Evolutionary conservation across 2,113 vertebrate species (phyloP).

Genomic region (Phrynosoma platyrhinos): DNA sequence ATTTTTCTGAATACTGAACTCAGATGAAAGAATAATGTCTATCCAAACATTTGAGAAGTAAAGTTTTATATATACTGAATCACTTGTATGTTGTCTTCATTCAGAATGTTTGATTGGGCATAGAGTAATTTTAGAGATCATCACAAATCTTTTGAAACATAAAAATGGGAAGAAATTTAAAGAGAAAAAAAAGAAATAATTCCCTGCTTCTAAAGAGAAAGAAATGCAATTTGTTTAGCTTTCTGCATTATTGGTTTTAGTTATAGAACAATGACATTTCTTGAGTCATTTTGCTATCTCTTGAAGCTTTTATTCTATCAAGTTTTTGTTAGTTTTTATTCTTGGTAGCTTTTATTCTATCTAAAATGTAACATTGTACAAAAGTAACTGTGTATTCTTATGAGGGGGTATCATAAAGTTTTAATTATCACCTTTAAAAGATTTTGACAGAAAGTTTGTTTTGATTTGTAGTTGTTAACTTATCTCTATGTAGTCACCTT

Average conservation of each 20-base stretch:
- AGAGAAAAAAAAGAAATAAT: background rate
- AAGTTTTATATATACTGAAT: background rate
- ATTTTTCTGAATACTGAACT: background rate
- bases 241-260: background rate
- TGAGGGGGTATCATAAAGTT: too few relatives aligned
- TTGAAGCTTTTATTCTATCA: background rate
- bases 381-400: background rate
- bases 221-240: background rate
- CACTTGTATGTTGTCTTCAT: background rate
- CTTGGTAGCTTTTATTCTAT: background rate
- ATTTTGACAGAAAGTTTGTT: too few relatives aligned
- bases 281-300: background rate
- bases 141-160: background rate
- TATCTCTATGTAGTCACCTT: too few relatives aligned
- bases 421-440: too few relatives aligned
- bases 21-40: background rate
- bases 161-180: background rate
- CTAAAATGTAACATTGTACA: background rate
- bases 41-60: accelerated
- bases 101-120: background rate
- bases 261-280: background rate
- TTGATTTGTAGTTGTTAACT: too few relatives aligned
- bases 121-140: background rate
- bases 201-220: background rate
- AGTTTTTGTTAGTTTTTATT: background rate